Evolutionary conservation across 2,797 vertebrate genomes (phyloP).

Genomic region (Melanotaenia boesemani): DNA sequence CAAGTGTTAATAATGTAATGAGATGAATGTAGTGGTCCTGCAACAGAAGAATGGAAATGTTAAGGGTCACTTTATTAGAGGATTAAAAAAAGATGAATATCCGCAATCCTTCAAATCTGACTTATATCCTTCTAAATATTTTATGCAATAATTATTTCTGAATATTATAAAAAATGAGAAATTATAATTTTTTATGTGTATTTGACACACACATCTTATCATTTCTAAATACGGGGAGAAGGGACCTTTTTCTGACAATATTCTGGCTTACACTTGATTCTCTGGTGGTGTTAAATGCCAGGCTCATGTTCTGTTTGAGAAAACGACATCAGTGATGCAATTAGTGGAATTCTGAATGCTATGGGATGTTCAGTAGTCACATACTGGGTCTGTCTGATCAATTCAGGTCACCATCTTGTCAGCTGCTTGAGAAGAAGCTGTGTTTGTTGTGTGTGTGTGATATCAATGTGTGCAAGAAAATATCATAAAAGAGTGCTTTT

Average conservation of each 20-base stretch:
- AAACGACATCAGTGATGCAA: slow-evolving; percentile 48
- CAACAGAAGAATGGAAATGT: slow-evolving; percentile 20
- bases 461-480: not conserved
- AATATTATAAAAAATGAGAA: not conserved
- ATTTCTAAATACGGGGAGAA: slow-evolving; percentile 7
- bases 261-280: slow-evolving; percentile 27
- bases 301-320: slow-evolving; percentile 39
- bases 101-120: not conserved
- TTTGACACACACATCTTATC: not conserved
- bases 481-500: too few relatives aligned
- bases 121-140: not conserved
- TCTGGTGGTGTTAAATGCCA: slow-evolving; percentile 39
- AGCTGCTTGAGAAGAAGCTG: slow-evolving; percentile 30
- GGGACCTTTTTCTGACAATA: not conserved
- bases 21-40: slow-evolving; percentile 7
- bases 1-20: slow-evolving; percentile 42
- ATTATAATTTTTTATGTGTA: not conserved
- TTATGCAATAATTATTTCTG: not conserved
- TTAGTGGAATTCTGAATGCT: slow-evolving; percentile 44
- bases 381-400: slow-evolving; percentile 39
- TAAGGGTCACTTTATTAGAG: not conserved
- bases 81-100: not conserved
- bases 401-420: slow-evolving; percentile 46
- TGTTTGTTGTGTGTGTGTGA: slow-evolving; percentile 26
- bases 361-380: slow-evolving; percentile 46